A percentile compares a stretch with the other conserved stretches of the same genome.
These are phyloP conservation scores for Trochalopteron elliotii DNA, from an alignment of 2,113 vertebrate genomes.

Conservation along the genomic window DNA sequence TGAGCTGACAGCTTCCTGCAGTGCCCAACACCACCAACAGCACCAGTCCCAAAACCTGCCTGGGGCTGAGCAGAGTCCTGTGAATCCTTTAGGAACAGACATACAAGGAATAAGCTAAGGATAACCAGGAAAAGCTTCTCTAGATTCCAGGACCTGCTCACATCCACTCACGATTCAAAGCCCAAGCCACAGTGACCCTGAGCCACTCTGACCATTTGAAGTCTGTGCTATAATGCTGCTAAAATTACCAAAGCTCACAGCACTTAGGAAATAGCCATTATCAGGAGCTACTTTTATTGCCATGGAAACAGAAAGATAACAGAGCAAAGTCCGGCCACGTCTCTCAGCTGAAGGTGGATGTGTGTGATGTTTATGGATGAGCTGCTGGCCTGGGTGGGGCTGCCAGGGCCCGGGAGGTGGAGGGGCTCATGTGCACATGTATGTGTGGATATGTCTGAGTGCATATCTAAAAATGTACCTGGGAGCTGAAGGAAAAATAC, in stretches of 20 bases:
- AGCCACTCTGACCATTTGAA: neutral
- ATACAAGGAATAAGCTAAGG: neutral
- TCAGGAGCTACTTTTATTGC: conserved; percentile 75
- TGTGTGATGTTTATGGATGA: neutral
- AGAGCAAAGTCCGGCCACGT: conserved; percentile 38
- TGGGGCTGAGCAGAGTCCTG: neutral
- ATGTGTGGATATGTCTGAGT: fast-evolving
- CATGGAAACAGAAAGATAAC: conserved; percentile 76
- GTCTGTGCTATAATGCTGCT: conserved; percentile 61
- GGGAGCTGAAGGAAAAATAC: neutral
- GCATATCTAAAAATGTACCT: fast-evolving
- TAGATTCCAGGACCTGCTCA: neutral
- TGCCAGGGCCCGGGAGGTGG: neutral
- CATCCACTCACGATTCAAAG: neutral
- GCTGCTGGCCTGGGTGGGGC: neutral
- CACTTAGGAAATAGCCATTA: conserved; percentile 67
- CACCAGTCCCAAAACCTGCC: fast-evolving
- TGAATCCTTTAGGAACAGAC: neutral
- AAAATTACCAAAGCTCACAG: conserved; percentile 69
- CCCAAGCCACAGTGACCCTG: neutral
- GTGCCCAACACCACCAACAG: fast-evolving
- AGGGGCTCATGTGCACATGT: fast-evolving
- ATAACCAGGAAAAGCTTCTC: neutral
- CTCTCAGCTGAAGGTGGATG: neutral
- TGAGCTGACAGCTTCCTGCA: neutral